phyloP scores from a whole-genome alignment of 2,888 invertebrate genomes.

The Lithophane semibrunnea region DNA sequence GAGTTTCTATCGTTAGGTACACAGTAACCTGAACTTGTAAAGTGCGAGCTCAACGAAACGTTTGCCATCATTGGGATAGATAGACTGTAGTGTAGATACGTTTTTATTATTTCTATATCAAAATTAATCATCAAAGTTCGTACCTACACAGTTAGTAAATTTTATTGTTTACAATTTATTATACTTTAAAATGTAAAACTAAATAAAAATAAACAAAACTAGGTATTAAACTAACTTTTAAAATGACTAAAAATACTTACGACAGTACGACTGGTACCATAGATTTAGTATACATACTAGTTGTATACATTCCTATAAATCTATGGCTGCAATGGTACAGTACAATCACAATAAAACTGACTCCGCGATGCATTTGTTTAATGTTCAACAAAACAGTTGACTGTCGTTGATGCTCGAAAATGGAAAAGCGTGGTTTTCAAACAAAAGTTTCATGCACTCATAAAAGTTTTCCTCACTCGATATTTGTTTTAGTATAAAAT shows the following conservation, averaged over 20 bases:
- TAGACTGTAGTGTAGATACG: too few species aligned
- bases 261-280: background rate
- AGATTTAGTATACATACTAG: too few species aligned
- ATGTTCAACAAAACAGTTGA: background rate
- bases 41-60: background rate
- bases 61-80: background rate
- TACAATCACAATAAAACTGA: background rate
- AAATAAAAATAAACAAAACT: background rate
- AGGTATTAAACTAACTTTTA: background rate
- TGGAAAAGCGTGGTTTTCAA: conserved; percentile 2
- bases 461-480: background rate
- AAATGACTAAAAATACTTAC: background rate
- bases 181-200: background rate
- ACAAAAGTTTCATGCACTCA: background rate
- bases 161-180: background rate
- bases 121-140: background rate
- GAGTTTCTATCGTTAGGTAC: conserved; percentile 38
- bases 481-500: background rate
- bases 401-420: background rate
- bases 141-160: background rate
- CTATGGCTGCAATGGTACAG: background rate
- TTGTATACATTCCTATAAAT: too few species aligned
- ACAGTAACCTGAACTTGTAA: background rate
- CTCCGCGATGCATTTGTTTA: background rate
- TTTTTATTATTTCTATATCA: background rate